Percentiles rank a stretch among this genome's conserved stretches.
phyloP scores from a whole-genome alignment of 2,113 vertebrate genomes.

The Hassar affinis region DNA sequence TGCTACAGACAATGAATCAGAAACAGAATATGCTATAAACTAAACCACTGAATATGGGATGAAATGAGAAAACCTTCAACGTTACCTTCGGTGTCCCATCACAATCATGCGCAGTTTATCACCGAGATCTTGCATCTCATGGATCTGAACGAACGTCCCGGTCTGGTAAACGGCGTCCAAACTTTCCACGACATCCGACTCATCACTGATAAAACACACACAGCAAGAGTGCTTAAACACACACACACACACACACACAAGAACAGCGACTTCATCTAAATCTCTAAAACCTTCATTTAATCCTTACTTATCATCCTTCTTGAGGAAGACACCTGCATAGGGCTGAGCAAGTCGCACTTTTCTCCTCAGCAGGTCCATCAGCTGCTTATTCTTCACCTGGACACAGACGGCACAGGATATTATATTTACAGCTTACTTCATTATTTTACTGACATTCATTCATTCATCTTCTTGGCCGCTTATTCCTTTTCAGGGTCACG shows the following conservation, averaged over 20 bases:
- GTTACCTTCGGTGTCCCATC: slow-evolving; percentile 91
- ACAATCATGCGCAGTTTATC: slow-evolving; percentile 98
- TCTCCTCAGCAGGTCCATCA: slow-evolving; percentile 90
- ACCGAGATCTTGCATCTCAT: slow-evolving; percentile 98
- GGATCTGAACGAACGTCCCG: slow-evolving; percentile 97
- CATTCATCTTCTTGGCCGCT: too few relatives aligned
- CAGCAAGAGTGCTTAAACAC: background rate
- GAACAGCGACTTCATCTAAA: background rate
- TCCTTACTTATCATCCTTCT: slow-evolving; percentile 88
- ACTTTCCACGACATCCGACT: slow-evolving; percentile 88
- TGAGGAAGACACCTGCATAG: slow-evolving; percentile 93
- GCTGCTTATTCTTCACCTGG: slow-evolving; percentile 89
- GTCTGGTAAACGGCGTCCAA: slow-evolving; percentile 88
- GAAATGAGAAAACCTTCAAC: slow-evolving; percentile 39
- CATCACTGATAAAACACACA: slow-evolving; percentile 73
- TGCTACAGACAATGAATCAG: too few relatives aligned
- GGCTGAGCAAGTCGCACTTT: slow-evolving; percentile 95
- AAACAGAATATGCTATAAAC: background rate
- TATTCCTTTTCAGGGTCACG: too few relatives aligned
- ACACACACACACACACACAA: background rate
- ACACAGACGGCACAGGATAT: too few relatives aligned
- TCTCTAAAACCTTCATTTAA: background rate
- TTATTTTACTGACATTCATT: background rate
- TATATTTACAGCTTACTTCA: background rate
- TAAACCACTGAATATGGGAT: background rate